Evolutionary conservation across 2,888 invertebrate species (phyloP).

Genomic region (Eupithecia subumbrata): DNA sequence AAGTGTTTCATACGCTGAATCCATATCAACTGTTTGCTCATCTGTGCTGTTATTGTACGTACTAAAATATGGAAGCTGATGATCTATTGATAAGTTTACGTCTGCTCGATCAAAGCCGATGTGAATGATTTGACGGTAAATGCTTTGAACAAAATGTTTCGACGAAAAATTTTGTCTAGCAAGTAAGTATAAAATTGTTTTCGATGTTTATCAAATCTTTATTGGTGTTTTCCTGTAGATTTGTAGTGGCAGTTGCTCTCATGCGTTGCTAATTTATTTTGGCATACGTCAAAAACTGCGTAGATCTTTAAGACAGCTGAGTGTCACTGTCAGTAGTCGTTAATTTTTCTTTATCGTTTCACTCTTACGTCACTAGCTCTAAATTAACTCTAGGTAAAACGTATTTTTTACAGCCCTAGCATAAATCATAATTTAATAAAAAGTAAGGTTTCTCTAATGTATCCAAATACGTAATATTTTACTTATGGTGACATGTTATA

Average conservation of each 20-base stretch:
- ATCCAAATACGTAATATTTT: constrained; percentile 39
- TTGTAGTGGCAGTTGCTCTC: background rate
- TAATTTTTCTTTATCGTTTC: constrained; percentile 12
- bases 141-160: constrained; percentile 21
- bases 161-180: constrained; percentile 15
- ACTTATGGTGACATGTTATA: constrained; percentile 40
- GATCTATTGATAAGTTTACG: constrained; percentile 34
- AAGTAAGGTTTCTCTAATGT: constrained; percentile 40
- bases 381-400: constrained; percentile 18
- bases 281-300: constrained; percentile 9
- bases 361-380: constrained; percentile 15
- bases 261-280: constrained; percentile 15
- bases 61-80: constrained; percentile 23
- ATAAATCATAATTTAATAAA: constrained; percentile 38
- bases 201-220: background rate
- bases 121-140: constrained; percentile 29
- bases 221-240: constrained; percentile 7
- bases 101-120: constrained; percentile 34
- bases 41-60: constrained; percentile 15
- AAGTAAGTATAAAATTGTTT: constrained; percentile 1
- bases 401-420: constrained; percentile 22
- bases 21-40: constrained; percentile 7
- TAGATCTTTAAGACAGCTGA: background rate
- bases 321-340: constrained; percentile 10
- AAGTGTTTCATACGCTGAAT: constrained; percentile 23